A percentile compares a stretch with the other conserved stretches of the same genome.
These are phyloP conservation scores for Dipus sagitta DNA, from an alignment of 2,797 vertebrate species.

Conservation along the genomic window DNA sequence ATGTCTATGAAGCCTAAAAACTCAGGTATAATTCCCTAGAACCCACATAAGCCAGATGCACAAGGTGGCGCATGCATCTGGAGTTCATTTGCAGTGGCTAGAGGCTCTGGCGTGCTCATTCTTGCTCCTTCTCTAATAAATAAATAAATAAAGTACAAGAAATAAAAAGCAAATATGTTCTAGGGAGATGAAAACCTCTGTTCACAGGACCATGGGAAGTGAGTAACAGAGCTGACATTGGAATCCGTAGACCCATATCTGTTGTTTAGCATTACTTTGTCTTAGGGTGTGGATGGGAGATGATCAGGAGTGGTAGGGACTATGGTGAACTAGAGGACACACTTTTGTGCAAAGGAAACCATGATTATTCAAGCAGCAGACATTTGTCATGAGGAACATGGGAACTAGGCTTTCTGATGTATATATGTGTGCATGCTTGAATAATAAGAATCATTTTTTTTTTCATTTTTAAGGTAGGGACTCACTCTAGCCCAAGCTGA, in stretches of 20 bases:
- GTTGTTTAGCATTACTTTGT: slow-evolving; percentile 3
- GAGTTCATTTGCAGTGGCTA: too few relatives aligned
- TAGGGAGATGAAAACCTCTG: background rate
- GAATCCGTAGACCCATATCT: background rate
- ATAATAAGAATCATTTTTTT: too few relatives aligned
- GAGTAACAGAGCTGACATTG: background rate
- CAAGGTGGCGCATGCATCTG: too few relatives aligned
- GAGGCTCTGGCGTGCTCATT: too few relatives aligned
- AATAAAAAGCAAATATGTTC: background rate
- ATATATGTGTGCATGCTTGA: too few relatives aligned
- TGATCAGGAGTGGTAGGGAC: too few relatives aligned
- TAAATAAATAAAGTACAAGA: background rate
- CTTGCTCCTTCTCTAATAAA: too few relatives aligned
- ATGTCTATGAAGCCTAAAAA: too few relatives aligned
- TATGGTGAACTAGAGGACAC: background rate
- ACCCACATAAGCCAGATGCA: too few relatives aligned
- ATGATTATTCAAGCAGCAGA: background rate
- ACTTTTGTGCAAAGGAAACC: background rate
- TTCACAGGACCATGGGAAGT: background rate
- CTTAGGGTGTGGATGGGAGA: background rate
- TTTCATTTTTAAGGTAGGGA: background rate
- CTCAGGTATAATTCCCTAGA: too few relatives aligned
- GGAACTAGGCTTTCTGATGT: slow-evolving; percentile 13
- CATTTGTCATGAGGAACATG: background rate
- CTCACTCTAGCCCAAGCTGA: background rate